Base-by-base conservation (phyloP, 2,888 invertebrate species). In the Emmelina monodactyla region DNA sequence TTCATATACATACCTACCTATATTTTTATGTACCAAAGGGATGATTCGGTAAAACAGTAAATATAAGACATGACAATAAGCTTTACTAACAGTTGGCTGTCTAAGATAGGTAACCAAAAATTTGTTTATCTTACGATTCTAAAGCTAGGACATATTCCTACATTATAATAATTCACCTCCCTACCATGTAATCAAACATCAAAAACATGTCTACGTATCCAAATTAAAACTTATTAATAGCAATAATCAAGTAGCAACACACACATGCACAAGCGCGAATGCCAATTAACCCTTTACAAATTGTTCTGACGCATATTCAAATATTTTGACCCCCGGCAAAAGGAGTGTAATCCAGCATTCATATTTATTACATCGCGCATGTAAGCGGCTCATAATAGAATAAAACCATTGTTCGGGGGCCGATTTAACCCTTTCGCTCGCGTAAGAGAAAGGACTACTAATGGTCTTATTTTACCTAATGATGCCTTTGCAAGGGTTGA, bases 281-380 rank as follows among this genome's bases (percentile, higher is more conserved):
- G 55, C 58, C 66, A 73, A 75, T 76, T 76, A 78, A 72, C 75
- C 76, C 75, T 67, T 64, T 55, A 61, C 71, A 73, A 76, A 68
- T 75, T 68, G 67, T 60, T 55, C 61, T 50, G 55, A 61, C 54
- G 66, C 67, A 69, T 73, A 78, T 79, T 79, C 68, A 76, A 79
- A 79, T 78, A 76, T 78, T 78, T 70, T 78, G 79, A 76, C 78
- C 79, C 75, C 68, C 68, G 59, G 63, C 65, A 69, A 63, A 68
- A 70, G 67, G 57, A 68, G 67, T 55, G 65, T 76, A 75, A 76
- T 72, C 71, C 66, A 67, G 72, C 79, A 76, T 78, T 78, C 78
- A 78, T 76, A 79, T 78, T 78, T 79, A 79, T 73, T 67, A 72
- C 73, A 72, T 76, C 67, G 70, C 66, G 68, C 78, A 71, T 76